Evolutionary conservation across 2,888 invertebrate genomes (phyloP).

Genomic region (Eledona agricola): DNA sequence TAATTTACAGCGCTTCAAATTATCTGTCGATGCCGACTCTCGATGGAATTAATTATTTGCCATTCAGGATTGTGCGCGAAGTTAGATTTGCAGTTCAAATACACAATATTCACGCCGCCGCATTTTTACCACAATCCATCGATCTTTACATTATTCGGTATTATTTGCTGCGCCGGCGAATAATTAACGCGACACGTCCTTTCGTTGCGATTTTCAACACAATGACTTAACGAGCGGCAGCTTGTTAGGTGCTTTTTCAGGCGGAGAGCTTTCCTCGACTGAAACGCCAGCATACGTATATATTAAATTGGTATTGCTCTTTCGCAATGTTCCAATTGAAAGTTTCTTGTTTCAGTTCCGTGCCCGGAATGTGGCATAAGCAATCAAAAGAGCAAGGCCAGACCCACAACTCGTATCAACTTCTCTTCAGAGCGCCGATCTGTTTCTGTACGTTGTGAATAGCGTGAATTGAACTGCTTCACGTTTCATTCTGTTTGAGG

Average conservation of each 20-base stretch:
- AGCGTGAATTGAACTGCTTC: constrained; percentile 48
- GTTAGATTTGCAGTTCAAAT: too few relatives aligned
- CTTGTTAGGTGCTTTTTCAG: constrained; percentile 3
- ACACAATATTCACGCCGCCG: too few relatives aligned
- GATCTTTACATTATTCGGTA: too few relatives aligned
- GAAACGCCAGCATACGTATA: constrained; percentile 30
- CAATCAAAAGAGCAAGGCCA: constrained; percentile 51
- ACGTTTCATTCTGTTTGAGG: constrained; percentile 51
- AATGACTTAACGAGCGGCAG: too few relatives aligned
- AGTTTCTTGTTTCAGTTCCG: constrained; percentile 53
- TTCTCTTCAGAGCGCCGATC: constrained; percentile 47
- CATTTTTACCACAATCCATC: too few relatives aligned
- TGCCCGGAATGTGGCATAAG: constrained; percentile 48
- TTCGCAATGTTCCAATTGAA: constrained; percentile 52
- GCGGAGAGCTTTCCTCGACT: constrained; percentile 16
- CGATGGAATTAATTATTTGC: too few relatives aligned
- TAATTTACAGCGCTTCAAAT: too few relatives aligned
- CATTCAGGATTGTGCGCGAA: too few relatives aligned
- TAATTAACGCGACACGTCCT: too few relatives aligned
- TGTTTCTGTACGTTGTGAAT: constrained; percentile 48
- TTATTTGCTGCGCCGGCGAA: too few relatives aligned
- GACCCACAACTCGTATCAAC: constrained; percentile 48
- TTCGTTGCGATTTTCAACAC: too few relatives aligned
- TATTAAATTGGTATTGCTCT: constrained; percentile 52
- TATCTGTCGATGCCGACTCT: too few relatives aligned